Percentiles rank a stretch among this genome's conserved stretches.
phyloP scores from a whole-genome alignment of 2,113 vertebrate species.

The Lethenteron reissneri region DNA sequence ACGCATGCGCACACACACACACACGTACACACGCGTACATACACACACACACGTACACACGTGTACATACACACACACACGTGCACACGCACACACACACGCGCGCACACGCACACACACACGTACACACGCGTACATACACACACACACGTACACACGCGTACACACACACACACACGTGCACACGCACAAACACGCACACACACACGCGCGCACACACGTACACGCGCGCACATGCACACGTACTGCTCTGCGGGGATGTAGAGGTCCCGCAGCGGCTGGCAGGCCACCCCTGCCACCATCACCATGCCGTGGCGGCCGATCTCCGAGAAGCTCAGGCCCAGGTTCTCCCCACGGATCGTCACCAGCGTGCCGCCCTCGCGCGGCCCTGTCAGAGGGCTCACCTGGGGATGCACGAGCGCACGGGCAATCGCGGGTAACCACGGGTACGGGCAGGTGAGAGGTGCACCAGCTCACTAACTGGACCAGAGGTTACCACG shows the following conservation, averaged over 20 bases:
- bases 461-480: background rate
- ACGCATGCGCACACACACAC: background rate
- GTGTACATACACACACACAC: background rate
- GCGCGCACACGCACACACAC: background rate
- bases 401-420: conserved; percentile 32
- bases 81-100: background rate
- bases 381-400: conserved; percentile 57
- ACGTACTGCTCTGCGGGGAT: conserved; percentile 95
- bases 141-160: background rate
- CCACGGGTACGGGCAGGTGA: background rate
- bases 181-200: background rate
- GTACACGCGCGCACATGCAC: background rate
- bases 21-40: background rate
- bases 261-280: conserved; percentile 61
- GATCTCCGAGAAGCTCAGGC: conserved; percentile 74
- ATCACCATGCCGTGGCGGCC: conserved; percentile 45
- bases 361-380: conserved; percentile 89
- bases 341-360: conserved; percentile 83
- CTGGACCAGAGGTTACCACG: no score
- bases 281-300: conserved; percentile 79
- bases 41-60: background rate
- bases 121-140: no score
- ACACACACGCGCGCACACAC: background rate
- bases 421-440: background rate
- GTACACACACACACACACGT: background rate